Base-by-base conservation (phyloP, 2,797 vertebrate genomes). In the Vespertilio murinus region DNA sequence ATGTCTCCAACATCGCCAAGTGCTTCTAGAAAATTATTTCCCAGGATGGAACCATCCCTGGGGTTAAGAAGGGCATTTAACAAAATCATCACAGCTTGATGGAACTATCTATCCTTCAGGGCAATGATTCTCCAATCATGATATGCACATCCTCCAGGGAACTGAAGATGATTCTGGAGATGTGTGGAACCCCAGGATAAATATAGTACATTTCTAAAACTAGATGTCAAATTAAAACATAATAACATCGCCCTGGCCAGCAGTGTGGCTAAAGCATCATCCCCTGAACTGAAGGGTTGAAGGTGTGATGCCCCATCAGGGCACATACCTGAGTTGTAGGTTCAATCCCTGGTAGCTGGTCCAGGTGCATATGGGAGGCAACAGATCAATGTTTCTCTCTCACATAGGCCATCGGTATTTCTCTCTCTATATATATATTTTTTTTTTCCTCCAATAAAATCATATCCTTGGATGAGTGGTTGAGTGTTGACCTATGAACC, bases 11-110 rank as follows among this genome's bases (percentile, higher is more conserved):
- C 93, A 85, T 86, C 75, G 73, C 90, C 92, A 86, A 89, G 25
- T 45, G 67, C 90, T 81, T 93, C 84, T 85, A 95, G 91, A 82
- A 93, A 92, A 88, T 92, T 75, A 90, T 88, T 91, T 95, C 75
- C 77, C 65, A 35, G 73, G 61, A 86, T 28, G 93, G 73, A 38
- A 78, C 22, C 77, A 82, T 71, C 90, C 93, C 84, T 73, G 78
- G 49, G 69, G 91, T 93, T 91, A 92, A 90, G 84, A 88, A 94
- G 49, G 42, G 23, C 69, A 83, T 94, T 93, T 96, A 73, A 93
- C 47, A 92, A 79, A 93, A 87, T 59, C 40, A 71, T 85, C 81
- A 61, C 40, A 54, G 45, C 23, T 64, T 59, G 13, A 75, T 56
- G 54, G 78, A 88, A 71, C 90, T 79, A 40, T 18, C 77, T 82